Evolutionary conservation across 2,888 invertebrate genomes (phyloP), one percentile per base, ranked within the genome.

Genomic region (Rhodophaea formosa): DNA sequence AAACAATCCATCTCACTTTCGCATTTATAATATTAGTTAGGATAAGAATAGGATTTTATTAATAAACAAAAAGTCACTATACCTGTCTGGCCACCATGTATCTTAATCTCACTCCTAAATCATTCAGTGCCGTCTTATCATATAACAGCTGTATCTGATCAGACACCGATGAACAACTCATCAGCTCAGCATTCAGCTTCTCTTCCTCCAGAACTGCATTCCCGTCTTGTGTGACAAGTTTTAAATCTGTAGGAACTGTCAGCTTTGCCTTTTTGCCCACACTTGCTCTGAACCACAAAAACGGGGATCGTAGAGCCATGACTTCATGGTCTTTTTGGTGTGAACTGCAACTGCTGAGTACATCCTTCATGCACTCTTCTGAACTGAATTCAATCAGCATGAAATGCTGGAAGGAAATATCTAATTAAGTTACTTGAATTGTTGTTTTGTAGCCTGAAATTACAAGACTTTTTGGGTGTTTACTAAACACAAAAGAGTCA

Each of bases 21-120:
- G 23, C 23, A n/a, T 23, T 23, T 23, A 23, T 23, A 23, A 23
- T 23, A 23, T 5, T 23, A 23, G 23, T 23, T 10, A 12, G 12
- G 3, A 39, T 39, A 39, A n/a, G n/a, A n/a, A n/a, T n/a, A n/a
- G n/a, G n/a, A n/a, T n/a, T n/a, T n/a, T n/a, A n/a, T n/a, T n/a
- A n/a, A n/a, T n/a, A n/a, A n/a, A n/a, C n/a, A n/a, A 55, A 62
- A 39, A 39, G 39, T 12, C n/a, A 35, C 2, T 12, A 35, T 23
- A 92, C 92, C 88, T 96, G 95, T 65, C 93, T 82, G 0, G 96
- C 96, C 3, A 95, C 95, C 67, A 96, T 84, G 80, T 95, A 98
- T 61, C 97, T 91, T 65, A 97, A 80, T 56, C 97, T 91, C 1
- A 92, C 86, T 12, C 95, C 95, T 16, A 96, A 79, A 68, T 97